These are phyloP conservation scores for Neopipo cinnamomea DNA, from an alignment of 2,113 vertebrate species.

Conservation along the genomic window DNA sequence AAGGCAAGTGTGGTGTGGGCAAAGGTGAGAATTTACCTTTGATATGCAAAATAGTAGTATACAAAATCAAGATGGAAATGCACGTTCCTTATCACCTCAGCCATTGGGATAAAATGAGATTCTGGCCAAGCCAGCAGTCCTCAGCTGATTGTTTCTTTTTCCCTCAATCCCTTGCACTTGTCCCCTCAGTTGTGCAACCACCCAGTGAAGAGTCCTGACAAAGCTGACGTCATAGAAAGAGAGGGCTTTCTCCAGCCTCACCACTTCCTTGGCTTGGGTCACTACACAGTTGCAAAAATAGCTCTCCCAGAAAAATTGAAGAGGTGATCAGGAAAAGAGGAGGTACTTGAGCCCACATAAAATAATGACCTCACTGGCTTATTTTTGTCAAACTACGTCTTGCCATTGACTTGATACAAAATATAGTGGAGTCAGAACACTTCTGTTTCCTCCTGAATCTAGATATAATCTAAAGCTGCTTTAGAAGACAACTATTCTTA, in stretches of 20 bases:
- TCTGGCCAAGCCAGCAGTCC: not conserved
- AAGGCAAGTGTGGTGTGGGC: not conserved
- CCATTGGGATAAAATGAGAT: not conserved
- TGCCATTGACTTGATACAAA: not conserved
- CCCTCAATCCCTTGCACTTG: not conserved
- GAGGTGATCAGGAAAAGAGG: not conserved
- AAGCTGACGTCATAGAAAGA: not conserved
- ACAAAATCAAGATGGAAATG: not conserved
- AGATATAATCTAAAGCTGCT: not conserved
- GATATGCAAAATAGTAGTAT: not conserved
- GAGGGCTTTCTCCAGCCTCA: not conserved
- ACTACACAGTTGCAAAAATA: not conserved
- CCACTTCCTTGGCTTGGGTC: not conserved
- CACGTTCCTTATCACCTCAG: not conserved
- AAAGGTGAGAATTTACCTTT: not conserved
- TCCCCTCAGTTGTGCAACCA: not conserved
- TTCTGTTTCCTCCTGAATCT: not conserved
- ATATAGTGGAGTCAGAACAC: not conserved
- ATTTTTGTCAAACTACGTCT: not conserved
- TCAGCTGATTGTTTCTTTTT: not conserved
- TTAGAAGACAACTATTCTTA: not conserved
- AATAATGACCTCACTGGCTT: not conserved
- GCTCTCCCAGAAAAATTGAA: not conserved
- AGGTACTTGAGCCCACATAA: not conserved
- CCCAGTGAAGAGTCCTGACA: not conserved